phyloP scores from a whole-genome alignment of 1,140 invertebrate species.

The Pinna nobilis region DNA sequence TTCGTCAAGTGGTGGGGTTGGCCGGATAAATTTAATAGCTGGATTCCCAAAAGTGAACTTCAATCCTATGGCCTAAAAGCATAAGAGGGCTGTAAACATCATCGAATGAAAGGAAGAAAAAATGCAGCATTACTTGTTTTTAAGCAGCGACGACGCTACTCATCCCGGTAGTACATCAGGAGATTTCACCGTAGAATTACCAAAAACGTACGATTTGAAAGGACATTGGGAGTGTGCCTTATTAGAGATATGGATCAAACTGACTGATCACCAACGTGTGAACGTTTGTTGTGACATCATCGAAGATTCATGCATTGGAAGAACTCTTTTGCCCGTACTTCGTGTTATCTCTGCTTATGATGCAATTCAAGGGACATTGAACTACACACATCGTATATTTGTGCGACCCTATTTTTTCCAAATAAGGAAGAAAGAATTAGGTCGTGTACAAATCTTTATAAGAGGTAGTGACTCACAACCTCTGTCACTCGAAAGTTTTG shows the following conservation, averaged over 20 bases:
- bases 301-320: slow-evolving; percentile 12
- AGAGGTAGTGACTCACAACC: slow-evolving; percentile 14
- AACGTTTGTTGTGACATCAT: slow-evolving; percentile 26
- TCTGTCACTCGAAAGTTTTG: not conserved
- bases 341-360: not conserved
- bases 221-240: slow-evolving; percentile 35
- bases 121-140: slow-evolving; percentile 18
- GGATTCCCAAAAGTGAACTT: slow-evolving; percentile 6
- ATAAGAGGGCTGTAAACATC: not conserved
- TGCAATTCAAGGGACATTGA: not conserved
- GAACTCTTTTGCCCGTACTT: slow-evolving; percentile 7
- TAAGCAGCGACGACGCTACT: slow-evolving; percentile 8
- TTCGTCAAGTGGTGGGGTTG: slow-evolving; percentile 34
- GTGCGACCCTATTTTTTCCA: slow-evolving; percentile 1
- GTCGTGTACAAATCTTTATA: slow-evolving; percentile 17
- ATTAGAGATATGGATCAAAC: slow-evolving; percentile 8
- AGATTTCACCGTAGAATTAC: slow-evolving; percentile 23
- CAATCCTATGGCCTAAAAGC: slow-evolving; percentile 1
- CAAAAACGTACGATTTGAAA: slow-evolving; percentile 12
- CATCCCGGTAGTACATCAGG: slow-evolving; percentile 12
- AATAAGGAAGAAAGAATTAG: slow-evolving; percentile 2
- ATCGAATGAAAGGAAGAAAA: not conserved
- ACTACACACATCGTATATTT: not conserved
- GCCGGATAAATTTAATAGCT: slow-evolving; percentile 25
- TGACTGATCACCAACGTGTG: not conserved